These are phyloP conservation scores for Scolopax rusticola DNA, from an alignment of 2,797 vertebrate species.

Conservation along the genomic window DNA sequence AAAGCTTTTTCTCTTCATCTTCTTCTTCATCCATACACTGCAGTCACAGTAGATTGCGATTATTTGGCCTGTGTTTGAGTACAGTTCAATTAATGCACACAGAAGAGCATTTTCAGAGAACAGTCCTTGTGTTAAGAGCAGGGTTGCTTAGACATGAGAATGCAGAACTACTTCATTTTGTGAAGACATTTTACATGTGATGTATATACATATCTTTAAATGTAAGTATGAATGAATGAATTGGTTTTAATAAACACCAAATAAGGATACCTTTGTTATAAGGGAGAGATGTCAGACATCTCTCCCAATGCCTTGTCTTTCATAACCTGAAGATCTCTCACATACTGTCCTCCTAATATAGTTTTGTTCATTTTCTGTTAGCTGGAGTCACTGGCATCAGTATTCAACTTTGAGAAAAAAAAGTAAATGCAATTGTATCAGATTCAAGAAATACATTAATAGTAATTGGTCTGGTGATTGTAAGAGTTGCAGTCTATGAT, in stretches of 20 bases:
- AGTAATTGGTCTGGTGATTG: not conserved
- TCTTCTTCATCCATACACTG: not conserved
- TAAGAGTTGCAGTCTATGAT: not conserved
- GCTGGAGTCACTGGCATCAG: not conserved
- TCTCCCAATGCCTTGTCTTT: not conserved
- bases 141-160: not conserved
- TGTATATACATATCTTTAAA: not conserved
- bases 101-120: not conserved
- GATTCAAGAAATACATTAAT: not conserved
- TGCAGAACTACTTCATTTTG: not conserved
- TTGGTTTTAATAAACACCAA: not conserved
- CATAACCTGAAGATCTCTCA: not conserved
- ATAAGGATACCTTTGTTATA: not conserved
- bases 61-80: not conserved
- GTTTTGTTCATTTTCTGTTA: not conserved
- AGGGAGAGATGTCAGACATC: not conserved
- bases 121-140: not conserved
- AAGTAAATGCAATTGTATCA: not conserved
- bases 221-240: not conserved
- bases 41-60: not conserved
- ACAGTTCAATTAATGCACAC: not conserved
- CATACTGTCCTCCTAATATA: not conserved
- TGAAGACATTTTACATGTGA: not conserved
- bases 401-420: not conserved
- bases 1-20: not conserved